Percentiles rank a stretch among this genome's conserved stretches.
These are phyloP conservation scores for Spea hammondii DNA, from an alignment of 2,797 vertebrate genomes.

Conservation along the genomic window DNA sequence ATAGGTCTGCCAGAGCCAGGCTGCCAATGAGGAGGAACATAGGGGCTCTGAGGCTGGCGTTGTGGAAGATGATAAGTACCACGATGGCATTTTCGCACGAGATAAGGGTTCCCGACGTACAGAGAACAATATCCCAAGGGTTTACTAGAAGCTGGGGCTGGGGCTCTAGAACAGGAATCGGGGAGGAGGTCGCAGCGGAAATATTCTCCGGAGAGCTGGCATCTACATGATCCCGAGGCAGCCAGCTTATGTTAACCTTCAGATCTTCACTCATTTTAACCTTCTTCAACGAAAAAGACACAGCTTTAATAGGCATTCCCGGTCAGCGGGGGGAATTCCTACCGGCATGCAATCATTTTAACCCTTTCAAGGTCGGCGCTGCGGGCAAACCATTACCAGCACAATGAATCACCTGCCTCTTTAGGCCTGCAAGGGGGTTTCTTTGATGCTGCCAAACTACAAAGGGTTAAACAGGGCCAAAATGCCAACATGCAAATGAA, in stretches of 20 bases:
- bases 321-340: slow-evolving; percentile 42
- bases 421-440: neutral
- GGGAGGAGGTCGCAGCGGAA: slow-evolving; percentile 73
- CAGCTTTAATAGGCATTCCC: slow-evolving; percentile 60
- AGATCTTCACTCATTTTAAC: slow-evolving; percentile 92
- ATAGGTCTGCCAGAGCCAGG: slow-evolving; percentile 92
- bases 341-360: slow-evolving; percentile 59
- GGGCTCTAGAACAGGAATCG: slow-evolving; percentile 67
- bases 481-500: neutral
- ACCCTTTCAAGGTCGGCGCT: neutral
- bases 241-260: slow-evolving; percentile 84
- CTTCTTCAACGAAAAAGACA: slow-evolving; percentile 75
- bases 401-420: neutral
- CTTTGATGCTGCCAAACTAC: neutral
- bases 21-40: slow-evolving; percentile 98
- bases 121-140: slow-evolving; percentile 97
- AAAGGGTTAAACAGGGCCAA: neutral
- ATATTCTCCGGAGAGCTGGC: slow-evolving; percentile 79
- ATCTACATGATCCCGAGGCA: slow-evolving; percentile 80
- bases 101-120: slow-evolving; percentile 93
- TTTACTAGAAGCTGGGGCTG: slow-evolving; percentile 83
- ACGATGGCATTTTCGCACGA: slow-evolving; percentile 96
- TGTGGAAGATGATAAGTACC: slow-evolving; percentile 98
- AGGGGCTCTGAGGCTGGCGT: slow-evolving; percentile 88
- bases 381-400: neutral